These are phyloP conservation scores for Plagodis dolabraria DNA, from an alignment of 2,888 invertebrate species.

Conservation along the genomic window DNA sequence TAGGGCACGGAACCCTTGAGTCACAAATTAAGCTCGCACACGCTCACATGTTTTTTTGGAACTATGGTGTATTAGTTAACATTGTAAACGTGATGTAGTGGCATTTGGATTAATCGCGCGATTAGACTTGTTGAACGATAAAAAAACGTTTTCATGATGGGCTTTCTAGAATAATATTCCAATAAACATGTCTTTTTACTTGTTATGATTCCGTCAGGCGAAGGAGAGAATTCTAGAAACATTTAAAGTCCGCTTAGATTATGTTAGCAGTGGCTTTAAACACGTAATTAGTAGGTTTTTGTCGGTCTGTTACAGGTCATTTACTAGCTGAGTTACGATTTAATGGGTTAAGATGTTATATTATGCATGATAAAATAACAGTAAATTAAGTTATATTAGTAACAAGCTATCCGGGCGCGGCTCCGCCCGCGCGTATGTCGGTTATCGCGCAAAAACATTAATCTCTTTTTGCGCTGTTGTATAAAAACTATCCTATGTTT, in stretches of 20 bases:
- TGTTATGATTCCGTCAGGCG: neutral
- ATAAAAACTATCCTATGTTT: too few species aligned
- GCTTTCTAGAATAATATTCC: constrained; percentile 18
- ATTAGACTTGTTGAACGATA: constrained; percentile 11
- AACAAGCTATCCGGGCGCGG: too few species aligned
- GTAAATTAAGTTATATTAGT: too few species aligned
- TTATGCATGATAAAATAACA: too few species aligned
- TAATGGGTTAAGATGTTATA: too few species aligned
- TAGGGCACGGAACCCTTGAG: neutral
- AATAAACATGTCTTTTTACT: constrained; percentile 14
- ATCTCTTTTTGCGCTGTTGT: too few species aligned
- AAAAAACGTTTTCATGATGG: constrained; percentile 2
- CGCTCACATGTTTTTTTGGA: constrained; percentile 10
- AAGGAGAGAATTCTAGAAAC: neutral
- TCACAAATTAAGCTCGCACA: neutral
- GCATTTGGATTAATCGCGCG: constrained; percentile 27
- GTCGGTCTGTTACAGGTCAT: too few species aligned
- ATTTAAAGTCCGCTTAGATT: neutral
- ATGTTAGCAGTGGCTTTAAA: too few species aligned
- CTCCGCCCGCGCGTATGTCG: too few species aligned
- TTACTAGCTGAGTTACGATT: too few species aligned
- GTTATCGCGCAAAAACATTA: too few species aligned
- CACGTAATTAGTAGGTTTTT: too few species aligned
- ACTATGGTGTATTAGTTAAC: constrained; percentile 28
- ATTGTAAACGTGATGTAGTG: constrained; percentile 21